Evolutionary conservation across 2,113 vertebrate species (phyloP).

Genomic region (Cervus canadensis): DNA sequence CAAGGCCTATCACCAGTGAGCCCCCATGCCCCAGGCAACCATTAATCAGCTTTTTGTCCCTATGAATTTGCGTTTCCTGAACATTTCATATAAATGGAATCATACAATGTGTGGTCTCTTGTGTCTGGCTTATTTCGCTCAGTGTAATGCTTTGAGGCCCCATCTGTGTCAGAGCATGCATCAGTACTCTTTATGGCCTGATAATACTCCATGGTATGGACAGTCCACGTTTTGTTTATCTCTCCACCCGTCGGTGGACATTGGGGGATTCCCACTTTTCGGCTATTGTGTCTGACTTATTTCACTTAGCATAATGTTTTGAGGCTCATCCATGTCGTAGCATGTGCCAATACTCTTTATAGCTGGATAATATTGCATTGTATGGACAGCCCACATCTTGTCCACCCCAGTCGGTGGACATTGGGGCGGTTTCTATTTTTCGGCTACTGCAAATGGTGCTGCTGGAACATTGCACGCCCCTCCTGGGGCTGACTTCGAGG

Average conservation of each 20-base stretch:
- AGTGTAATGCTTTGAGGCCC: background rate
- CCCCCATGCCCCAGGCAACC: background rate
- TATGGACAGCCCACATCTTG: rapidly evolving
- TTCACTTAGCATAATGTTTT: too few species aligned
- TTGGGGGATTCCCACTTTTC: rapidly evolving
- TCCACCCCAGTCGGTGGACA: rapidly evolving
- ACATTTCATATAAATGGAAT: background rate
- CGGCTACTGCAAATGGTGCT: rapidly evolving
- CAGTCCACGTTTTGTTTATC: background rate
- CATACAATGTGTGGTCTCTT: background rate
- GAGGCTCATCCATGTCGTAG: background rate
- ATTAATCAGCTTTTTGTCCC: background rate
- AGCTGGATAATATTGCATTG: background rate
- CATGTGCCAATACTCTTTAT: rapidly evolving
- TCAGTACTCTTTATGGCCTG: too few species aligned
- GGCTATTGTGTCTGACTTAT: background rate
- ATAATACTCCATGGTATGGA: rapidly evolving
- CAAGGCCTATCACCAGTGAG: background rate
- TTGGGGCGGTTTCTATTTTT: background rate
- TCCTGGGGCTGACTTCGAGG: background rate
- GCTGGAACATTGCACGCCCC: rapidly evolving
- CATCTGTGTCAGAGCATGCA: too few species aligned
- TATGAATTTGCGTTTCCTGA: background rate
- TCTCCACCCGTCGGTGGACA: rapidly evolving
- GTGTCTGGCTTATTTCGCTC: background rate